These are phyloP conservation scores for Perca flavescens DNA, from an alignment of 2,113 vertebrate species.

Conservation along the genomic window DNA sequence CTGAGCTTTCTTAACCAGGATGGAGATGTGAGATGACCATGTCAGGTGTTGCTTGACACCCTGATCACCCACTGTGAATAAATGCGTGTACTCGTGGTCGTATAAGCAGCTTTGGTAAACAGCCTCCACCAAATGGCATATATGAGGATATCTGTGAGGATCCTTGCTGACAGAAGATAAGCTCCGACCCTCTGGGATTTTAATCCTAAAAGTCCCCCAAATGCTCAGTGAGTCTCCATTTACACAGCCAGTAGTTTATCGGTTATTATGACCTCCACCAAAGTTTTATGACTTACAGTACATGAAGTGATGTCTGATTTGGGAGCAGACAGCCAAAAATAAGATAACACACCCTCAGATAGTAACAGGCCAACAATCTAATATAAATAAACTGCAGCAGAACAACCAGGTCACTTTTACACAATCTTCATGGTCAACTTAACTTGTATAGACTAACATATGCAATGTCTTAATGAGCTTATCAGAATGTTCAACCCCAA, in stretches of 20 bases:
- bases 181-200: slow-evolving; percentile 35
- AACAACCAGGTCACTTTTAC: neutral
- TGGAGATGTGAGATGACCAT: too few species aligned
- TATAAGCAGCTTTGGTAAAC: slow-evolving; percentile 58
- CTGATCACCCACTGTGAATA: neutral
- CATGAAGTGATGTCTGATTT: slow-evolving; percentile 26
- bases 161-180: slow-evolving; percentile 39
- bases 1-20: too few species aligned
- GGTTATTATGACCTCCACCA: neutral
- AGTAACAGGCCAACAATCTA: neutral
- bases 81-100: slow-evolving; percentile 10
- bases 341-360: slow-evolving; percentile 1
- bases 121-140: slow-evolving; percentile 40
- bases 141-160: slow-evolving; percentile 49
- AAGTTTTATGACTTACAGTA: neutral
- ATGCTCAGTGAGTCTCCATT: neutral
- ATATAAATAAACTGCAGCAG: neutral
- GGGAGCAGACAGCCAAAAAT: neutral
- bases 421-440: neutral
- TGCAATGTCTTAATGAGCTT: too few species aligned
- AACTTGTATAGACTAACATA: neutral
- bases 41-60: too few species aligned
- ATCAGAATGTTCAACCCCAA: neutral
- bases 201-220: slow-evolving; percentile 47
- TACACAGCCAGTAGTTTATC: neutral